Percentiles rank a stretch among this genome's conserved stretches.
These are phyloP conservation scores for Melanostoma mellinum DNA, from an alignment of 2,888 invertebrate genomes.

Conservation along the genomic window DNA sequence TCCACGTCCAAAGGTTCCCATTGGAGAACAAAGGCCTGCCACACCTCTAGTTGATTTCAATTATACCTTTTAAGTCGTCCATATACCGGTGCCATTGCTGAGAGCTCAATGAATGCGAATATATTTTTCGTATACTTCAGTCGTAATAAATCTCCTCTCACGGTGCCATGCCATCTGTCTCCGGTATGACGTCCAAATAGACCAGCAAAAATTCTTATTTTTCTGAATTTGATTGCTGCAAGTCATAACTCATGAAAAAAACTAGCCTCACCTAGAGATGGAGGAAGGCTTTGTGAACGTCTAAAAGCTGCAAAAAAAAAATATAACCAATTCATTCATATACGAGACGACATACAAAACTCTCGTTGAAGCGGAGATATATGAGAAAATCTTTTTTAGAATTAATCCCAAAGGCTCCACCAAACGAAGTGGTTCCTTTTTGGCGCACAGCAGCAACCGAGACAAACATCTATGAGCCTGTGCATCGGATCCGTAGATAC, in stretches of 20 bases:
- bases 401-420: slow-evolving; percentile 45
- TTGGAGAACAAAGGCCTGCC: no score
- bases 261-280: neutral
- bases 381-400: slow-evolving; percentile 51
- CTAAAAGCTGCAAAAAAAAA: neutral
- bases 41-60: no score
- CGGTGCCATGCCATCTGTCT: neutral
- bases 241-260: slow-evolving; percentile 60
- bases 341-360: slow-evolving; percentile 4
- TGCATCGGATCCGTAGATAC: slow-evolving; percentile 79
- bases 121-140: no score
- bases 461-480: slow-evolving; percentile 70
- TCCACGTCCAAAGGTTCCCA: no score
- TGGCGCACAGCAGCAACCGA: slow-evolving; percentile 47
- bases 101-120: no score
- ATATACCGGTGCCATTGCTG: no score
- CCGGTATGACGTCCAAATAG: slow-evolving; percentile 3
- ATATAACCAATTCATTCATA: slow-evolving; percentile 11
- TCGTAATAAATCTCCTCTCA: neutral
- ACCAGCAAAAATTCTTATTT: slow-evolving; percentile 5
- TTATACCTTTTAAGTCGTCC: no score
- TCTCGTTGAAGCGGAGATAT: slow-evolving; percentile 27
- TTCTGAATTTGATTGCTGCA: slow-evolving; percentile 34
- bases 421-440: slow-evolving; percentile 48
- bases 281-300: neutral